Conservation (phyloP, 1,140 invertebrate species). For the Drosophila trapezifrons region DNA sequence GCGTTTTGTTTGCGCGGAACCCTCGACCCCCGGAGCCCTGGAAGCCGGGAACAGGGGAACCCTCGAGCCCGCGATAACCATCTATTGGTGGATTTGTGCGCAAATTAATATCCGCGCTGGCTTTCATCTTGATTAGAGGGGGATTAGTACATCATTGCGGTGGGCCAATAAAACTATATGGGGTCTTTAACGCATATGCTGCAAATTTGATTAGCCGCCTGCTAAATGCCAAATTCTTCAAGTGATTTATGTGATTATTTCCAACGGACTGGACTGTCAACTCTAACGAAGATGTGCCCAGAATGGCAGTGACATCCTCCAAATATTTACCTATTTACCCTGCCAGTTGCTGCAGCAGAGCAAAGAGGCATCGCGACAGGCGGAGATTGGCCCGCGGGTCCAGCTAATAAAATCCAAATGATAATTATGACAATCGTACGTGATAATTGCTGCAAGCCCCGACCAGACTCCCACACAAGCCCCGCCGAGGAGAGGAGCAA, state of each 20-base stretch:
- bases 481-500: conserved; percentile 32
- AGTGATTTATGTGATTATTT: conserved; percentile 42
- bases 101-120: conserved; percentile 63
- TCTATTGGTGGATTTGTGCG: conserved; percentile 44
- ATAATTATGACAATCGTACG: conserved; percentile 84
- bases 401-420: conserved; percentile 80
- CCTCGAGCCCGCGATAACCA: conserved; percentile 44
- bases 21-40: conserved; percentile 26
- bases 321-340: conserved; percentile 53
- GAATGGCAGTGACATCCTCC: no score
- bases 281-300: background rate
- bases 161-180: conserved; percentile 58
- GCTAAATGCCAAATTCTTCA: conserved; percentile 30
- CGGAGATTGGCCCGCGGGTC: conserved; percentile 51
- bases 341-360: conserved; percentile 54
- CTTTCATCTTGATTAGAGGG: conserved; percentile 67
- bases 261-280: no score
- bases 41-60: no score
- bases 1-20: conserved; percentile 57
- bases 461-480: conserved; percentile 51
- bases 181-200: conserved; percentile 59
- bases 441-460: conserved; percentile 79
- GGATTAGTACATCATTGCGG: conserved; percentile 70
- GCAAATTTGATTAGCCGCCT: conserved; percentile 52
- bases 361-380: conserved; percentile 26